Conservation (phyloP, 1,140 invertebrate genomes). For the Hycleus phaleratus region DNA sequence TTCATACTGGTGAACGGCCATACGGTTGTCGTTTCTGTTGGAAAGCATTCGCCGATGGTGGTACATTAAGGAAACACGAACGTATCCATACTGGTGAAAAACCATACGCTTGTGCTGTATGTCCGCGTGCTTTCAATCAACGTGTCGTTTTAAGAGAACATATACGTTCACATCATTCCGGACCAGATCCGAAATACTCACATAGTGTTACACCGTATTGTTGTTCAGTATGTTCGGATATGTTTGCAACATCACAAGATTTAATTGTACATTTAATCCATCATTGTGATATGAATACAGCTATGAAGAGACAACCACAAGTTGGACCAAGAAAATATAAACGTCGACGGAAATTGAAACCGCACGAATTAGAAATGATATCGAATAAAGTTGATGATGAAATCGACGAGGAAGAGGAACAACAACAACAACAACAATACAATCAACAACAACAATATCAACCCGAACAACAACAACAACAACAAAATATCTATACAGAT, state of each 20-base stretch:
- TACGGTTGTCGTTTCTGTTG: slow-evolving; percentile 93
- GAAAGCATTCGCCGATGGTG: slow-evolving; percentile 97
- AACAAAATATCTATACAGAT: slow-evolving; percentile 36
- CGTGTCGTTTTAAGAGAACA: slow-evolving; percentile 74
- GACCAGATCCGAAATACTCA: slow-evolving; percentile 52
- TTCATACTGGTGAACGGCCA: slow-evolving; percentile 76
- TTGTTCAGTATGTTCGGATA: slow-evolving; percentile 65
- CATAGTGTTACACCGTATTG: slow-evolving; percentile 52
- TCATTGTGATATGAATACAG: slow-evolving; percentile 75
- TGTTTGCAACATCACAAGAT: slow-evolving; percentile 60
- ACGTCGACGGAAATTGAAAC: slow-evolving; percentile 62
- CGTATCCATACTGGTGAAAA: slow-evolving; percentile 96
- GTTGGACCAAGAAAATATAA: slow-evolving; percentile 73
- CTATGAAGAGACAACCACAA: slow-evolving; percentile 65
- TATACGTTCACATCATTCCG: slow-evolving; percentile 74
- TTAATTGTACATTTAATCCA: slow-evolving; percentile 72
- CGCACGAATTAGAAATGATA: slow-evolving; percentile 49
- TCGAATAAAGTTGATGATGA: slow-evolving; percentile 36
- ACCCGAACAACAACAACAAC: not conserved
- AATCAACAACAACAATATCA: too few species aligned
- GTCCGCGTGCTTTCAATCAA: slow-evolving; percentile 78
- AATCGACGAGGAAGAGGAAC: slow-evolving; percentile 17
- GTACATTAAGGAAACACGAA: slow-evolving; percentile 94
- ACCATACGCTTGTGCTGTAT: slow-evolving; percentile 92
- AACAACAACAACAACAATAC: slow-evolving; percentile 7